Base-by-base conservation (phyloP, 2,888 invertebrate genomes). In the Buathra laborator region DNA sequence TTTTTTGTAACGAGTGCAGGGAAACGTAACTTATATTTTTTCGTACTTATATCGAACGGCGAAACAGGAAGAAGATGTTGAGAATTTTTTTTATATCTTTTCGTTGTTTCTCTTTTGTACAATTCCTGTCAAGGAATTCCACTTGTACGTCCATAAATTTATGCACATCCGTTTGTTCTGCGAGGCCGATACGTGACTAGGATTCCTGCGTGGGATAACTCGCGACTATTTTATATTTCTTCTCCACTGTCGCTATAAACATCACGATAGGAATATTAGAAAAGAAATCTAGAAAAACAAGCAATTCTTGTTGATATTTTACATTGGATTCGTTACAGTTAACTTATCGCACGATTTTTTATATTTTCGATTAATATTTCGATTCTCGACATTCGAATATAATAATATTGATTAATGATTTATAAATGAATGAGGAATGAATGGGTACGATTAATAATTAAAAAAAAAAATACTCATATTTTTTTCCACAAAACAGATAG, bases 131-230 rank as follows among this genome's bases (percentile, higher is more conserved):
- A 59, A 56, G 53, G 24, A 59, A 44, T 72, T 56, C 19, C 14
- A 44, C 53, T 72, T 59, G 12, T 59, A 44, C 44, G 43, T 37
- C 44, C 7, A 9, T 14, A 44, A 37, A 72, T 72, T 72, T 59
- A 59, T 59, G 43, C 7, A 44, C 59, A 59, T 72, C 59, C 59
- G 19, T 59, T 59, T 72, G 24, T 56, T 72, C 59, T 72, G 46
- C 72, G 72, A 44, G 59, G 72, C 16, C 72, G 53, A 72, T 43
- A 72, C 72, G 72, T 72, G 72, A 72, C 59, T 10, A 7, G 72
- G 37, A 14, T 72, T 53, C n/a, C 46, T 14, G 29, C 59, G 29
- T 72, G 19, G 16, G 10, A 9, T 7, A 7, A 3, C 24, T 9
- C 32, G 32, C 10, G 53, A 71, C 53, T 53, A 71, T 43, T 67